Conservation (phyloP, 2,797 vertebrate genomes). For the Choloepus didactylus region DNA sequence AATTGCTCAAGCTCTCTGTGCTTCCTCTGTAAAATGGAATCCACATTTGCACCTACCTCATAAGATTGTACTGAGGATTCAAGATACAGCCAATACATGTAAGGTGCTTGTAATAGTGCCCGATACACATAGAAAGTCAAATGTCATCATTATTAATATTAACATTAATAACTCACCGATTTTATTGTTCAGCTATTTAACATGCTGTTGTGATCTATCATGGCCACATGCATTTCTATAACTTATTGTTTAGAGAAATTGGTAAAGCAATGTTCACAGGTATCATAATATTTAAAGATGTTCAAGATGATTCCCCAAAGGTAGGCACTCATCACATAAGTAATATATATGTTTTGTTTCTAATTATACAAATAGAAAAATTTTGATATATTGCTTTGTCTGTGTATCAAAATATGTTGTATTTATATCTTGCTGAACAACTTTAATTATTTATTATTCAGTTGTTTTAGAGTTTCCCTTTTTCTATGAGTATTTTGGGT, state of each 20-base stretch:
- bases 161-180: background rate
- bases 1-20: background rate
- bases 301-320: background rate
- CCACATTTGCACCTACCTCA: background rate
- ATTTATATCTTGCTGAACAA: background rate
- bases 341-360: background rate
- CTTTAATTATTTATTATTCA: slow-evolving; percentile 22
- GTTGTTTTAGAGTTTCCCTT: slow-evolving; percentile 9
- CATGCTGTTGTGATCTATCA: background rate
- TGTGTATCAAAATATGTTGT: background rate
- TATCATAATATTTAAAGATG: slow-evolving; percentile 44
- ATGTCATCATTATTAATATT: background rate
- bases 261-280: background rate
- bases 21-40: background rate
- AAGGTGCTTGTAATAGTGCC: background rate
- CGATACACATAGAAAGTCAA: background rate
- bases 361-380: slow-evolving; percentile 38
- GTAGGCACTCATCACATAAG: background rate
- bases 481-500: background rate
- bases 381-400: background rate
- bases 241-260: background rate
- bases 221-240: background rate
- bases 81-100: background rate
- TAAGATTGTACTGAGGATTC: background rate
- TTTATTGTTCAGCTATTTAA: slow-evolving; percentile 19